phyloP scores from a whole-genome alignment of 2,113 vertebrate genomes.

The Eulacestoma nigropectus region DNA sequence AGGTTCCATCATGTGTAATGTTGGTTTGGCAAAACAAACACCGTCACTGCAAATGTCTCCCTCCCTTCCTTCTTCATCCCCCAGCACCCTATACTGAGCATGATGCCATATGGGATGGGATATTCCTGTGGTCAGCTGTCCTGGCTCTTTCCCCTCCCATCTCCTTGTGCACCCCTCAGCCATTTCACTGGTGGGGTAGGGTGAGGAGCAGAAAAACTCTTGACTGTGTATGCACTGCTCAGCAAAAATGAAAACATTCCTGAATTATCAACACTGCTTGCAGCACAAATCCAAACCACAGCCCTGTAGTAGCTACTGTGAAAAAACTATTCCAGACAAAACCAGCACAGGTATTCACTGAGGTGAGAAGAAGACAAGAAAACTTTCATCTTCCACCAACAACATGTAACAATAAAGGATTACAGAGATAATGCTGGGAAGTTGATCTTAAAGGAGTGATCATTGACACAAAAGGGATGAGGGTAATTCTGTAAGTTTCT shows the following conservation, averaged over 20 bases:
- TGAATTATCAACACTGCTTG: not conserved
- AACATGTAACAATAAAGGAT: not conserved
- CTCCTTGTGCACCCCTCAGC: not conserved
- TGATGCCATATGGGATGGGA: not conserved
- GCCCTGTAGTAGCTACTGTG: not conserved
- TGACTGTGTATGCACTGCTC: not conserved
- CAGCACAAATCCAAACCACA: not conserved
- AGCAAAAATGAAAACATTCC: not conserved
- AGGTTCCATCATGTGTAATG: accelerated
- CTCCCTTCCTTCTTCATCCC: not conserved
- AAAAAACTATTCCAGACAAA: not conserved
- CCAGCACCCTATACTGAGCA: too few species aligned
- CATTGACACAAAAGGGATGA: not conserved
- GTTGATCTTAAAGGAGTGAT: not conserved
- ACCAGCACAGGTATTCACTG: not conserved
- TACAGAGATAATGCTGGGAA: not conserved
- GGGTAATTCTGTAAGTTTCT: not conserved
- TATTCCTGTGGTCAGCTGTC: not conserved
- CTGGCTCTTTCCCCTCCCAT: not conserved
- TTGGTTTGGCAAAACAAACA: not conserved
- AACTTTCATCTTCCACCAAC: not conserved
- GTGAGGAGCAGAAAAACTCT: not conserved
- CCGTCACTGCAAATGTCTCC: not conserved
- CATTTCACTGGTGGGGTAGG: not conserved
- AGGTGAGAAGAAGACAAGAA: not conserved